Evolutionary conservation across 2,797 vertebrate species (phyloP).

Genomic region (Dallia pectoralis): DNA sequence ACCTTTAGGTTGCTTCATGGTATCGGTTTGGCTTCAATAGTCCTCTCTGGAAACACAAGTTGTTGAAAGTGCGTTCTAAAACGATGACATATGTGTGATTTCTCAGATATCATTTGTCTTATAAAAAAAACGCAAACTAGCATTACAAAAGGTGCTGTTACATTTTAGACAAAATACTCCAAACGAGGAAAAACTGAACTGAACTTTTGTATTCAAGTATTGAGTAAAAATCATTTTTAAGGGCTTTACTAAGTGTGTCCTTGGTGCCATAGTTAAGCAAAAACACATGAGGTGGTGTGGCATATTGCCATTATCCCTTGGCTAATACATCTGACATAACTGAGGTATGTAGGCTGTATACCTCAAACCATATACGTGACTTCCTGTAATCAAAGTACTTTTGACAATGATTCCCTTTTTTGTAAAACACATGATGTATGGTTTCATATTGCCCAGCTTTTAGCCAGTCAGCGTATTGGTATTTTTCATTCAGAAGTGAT

Average conservation of each 20-base stretch:
- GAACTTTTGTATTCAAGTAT: slow-evolving; percentile 17
- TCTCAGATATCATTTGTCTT: slow-evolving; percentile 18
- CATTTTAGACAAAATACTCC: background rate
- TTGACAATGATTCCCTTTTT: no score
- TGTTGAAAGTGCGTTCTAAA: slow-evolving; percentile 28
- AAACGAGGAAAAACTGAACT: background rate
- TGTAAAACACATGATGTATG: no score
- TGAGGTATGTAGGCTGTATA: no score
- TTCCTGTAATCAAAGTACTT: no score
- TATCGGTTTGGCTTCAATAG: slow-evolving; percentile 29
- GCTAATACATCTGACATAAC: no score
- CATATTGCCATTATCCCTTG: no score
- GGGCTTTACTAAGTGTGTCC: no score
- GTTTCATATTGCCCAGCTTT: no score
- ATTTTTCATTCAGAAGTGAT: background rate
- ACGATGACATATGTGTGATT: slow-evolving; percentile 6
- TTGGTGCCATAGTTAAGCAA: no score
- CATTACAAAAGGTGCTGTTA: background rate
- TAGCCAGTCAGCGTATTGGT: background rate
- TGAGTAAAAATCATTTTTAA: background rate
- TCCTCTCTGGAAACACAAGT: slow-evolving; percentile 21
- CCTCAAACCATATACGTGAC: no score
- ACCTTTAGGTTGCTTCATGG: slow-evolving; percentile 3
- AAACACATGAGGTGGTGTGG: no score
- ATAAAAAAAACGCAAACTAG: background rate